Base-by-base conservation (phyloP, 2,797 vertebrate genomes). In the Ctenopoma multispine region DNA sequence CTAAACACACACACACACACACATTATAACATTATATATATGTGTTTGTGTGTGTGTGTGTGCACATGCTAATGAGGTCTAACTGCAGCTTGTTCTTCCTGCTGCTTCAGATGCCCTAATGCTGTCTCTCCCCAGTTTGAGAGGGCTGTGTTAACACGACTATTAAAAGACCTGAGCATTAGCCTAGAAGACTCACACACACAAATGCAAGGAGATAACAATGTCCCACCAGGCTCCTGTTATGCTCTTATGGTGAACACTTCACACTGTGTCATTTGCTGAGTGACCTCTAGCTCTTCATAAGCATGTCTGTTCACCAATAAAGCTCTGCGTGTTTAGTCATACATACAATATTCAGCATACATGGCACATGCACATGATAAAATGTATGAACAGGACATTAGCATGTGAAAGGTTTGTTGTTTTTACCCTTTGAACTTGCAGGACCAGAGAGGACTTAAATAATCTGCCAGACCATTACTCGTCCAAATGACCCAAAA, bases 21-120 rank as follows among this genome's bases (percentile, higher is more conserved):
- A 24, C 24, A 2, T 24, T 24, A 24, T 24, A 24, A 24, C 24
- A 24, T 24, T 24, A 24, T 24, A n/a, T 24, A 17, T 27, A 2
- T n/a, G n/a, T n/a, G n/a, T n/a, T n/a, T n/a, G n/a, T n/a, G n/a
- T n/a, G n/a, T 55, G 11, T 41, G 27, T 36, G 47, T 55, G 62
- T 64, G 50, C 47, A 51, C 61, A 51, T 62, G 50, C 60, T 87
- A 85, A 90, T 82, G 71, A 83, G 57, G 74, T 60, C 64, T 80
- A 54, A 79, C 53, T 71, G 73, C 47, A 69, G 51, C 71, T 62
- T 66, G 21, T 69, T 64, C 43, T 47, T 2, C 13, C 44, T n/a
- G 76, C 63, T 46, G 73, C 48, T 72, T 57, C 51, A 74, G 65
- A 74, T 84, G 56, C 34, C 14, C 58, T 14, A 38, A 77, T 9